Conservation (phyloP, 2,113 vertebrate species). For the Micromys minutus region DNA sequence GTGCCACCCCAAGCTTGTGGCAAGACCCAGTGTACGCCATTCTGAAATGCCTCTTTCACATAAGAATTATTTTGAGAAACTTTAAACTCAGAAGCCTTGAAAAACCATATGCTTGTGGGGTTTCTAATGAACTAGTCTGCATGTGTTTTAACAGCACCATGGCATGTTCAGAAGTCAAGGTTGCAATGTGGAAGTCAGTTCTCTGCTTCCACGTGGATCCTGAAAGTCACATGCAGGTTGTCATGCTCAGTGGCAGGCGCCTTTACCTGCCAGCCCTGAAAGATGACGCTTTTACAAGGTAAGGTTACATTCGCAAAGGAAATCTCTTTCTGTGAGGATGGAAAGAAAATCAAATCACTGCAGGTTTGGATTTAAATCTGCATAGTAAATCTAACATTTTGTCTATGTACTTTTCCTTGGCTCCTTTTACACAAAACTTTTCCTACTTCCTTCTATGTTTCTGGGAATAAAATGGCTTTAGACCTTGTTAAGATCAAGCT, state of each 20-base stretch:
- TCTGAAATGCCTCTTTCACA: background rate
- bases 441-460: background rate
- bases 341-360: background rate
- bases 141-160: background rate
- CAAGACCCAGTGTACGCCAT: background rate
- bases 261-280: background rate
- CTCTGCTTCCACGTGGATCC: background rate
- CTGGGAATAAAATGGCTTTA: background rate
- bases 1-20: background rate
- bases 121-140: background rate
- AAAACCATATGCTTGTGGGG: background rate
- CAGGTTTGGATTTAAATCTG: background rate
- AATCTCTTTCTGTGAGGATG: background rate
- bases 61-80: background rate
- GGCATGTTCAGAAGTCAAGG: background rate
- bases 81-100: background rate
- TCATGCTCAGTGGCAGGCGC: background rate
- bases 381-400: conserved; percentile 2
- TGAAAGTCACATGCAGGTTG: no score
- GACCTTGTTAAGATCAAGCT: background rate
- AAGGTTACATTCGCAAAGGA: background rate
- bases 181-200: no score
- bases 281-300: background rate
- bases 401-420: background rate
- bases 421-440: background rate